Conservation (phyloP, 2,888 invertebrate species). For the Arctia plantaginis region DNA sequence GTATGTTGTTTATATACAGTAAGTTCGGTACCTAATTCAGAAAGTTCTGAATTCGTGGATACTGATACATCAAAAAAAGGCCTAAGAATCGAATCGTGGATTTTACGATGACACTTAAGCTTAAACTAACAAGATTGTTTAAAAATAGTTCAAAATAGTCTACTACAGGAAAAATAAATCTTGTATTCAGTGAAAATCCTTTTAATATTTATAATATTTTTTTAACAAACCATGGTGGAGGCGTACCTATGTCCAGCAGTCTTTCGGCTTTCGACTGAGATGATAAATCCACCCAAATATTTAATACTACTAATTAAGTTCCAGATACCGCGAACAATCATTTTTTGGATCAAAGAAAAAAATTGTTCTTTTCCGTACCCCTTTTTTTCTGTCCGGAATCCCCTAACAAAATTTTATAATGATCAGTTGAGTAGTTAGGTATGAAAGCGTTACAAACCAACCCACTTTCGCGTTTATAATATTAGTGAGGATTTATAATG, state of each 20-base stretch:
- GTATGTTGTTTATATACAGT: no score
- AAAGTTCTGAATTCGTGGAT: no score
- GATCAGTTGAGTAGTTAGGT: neutral
- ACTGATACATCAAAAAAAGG: neutral
- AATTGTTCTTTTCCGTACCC: no score
- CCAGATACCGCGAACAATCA: no score
- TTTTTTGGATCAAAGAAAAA: no score
- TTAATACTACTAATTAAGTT: no score
- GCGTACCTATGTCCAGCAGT: no score
- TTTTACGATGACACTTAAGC: neutral
- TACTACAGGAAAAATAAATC: neutral
- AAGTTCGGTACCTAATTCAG: neutral
- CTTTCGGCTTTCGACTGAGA: no score
- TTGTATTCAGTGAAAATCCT: neutral
- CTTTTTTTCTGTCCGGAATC: no score
- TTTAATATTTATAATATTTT: no score
- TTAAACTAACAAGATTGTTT: neutral
- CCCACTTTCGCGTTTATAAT: neutral
- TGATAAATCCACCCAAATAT: no score
- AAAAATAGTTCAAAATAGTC: neutral
- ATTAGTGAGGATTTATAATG: neutral
- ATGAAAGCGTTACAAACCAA: neutral
- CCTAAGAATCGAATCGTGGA: neutral
- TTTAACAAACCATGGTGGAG: no score
- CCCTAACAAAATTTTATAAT: neutral